Conservation (phyloP, 2,797 vertebrate species). For the Jordanella pulchra region DNA sequence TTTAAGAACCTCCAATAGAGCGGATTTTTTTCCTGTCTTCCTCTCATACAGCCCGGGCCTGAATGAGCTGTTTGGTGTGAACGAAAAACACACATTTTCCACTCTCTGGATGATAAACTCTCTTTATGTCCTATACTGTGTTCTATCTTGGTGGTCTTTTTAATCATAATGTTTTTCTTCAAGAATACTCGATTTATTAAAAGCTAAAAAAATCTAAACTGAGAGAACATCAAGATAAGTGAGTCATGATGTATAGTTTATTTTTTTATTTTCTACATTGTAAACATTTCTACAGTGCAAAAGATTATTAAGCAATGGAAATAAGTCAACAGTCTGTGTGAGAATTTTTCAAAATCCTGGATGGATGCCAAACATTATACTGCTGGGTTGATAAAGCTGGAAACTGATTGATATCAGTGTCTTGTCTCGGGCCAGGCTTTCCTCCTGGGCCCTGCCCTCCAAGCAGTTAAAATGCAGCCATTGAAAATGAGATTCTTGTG, state of each 20-base stretch:
- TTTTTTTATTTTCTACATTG: neutral
- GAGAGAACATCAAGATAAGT: neutral
- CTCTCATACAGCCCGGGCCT: neutral
- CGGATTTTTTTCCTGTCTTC: neutral
- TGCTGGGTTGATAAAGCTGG: neutral
- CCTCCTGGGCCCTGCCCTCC: too few relatives aligned
- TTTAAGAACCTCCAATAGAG: neutral
- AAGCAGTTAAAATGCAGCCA: too few relatives aligned
- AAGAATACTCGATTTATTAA: neutral
- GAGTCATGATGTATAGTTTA: neutral
- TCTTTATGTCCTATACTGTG: neutral
- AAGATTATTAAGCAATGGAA: neutral
- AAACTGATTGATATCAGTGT: neutral
- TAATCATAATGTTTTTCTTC: neutral
- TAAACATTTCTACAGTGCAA: neutral
- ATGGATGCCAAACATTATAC: neutral
- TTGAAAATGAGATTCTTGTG: too few relatives aligned
- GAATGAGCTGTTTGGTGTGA: neutral
- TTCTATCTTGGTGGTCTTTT: too few relatives aligned
- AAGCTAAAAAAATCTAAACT: neutral
- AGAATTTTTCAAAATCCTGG: neutral
- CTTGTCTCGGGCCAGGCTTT: too few relatives aligned
- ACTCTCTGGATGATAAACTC: neutral
- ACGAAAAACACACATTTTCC: neutral
- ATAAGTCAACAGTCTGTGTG: neutral